Base-by-base conservation (phyloP, 1,140 invertebrate species). In the Drosophila eugracilis region DNA sequence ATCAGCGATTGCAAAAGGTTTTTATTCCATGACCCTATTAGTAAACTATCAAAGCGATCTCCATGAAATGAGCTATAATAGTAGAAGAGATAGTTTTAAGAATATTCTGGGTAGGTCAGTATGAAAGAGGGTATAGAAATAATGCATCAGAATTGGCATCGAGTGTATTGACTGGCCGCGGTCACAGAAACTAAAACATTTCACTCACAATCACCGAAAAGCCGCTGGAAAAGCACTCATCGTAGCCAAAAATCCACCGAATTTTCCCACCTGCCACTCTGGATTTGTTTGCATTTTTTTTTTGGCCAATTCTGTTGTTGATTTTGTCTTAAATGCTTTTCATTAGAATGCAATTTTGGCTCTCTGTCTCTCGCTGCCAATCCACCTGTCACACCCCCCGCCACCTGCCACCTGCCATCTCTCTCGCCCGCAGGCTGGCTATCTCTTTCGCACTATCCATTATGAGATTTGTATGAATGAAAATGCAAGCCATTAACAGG, bases 241-340 rank as follows among this genome's bases (percentile, higher is more conserved):
- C 6, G 7, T 0, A 12, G 14, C 10, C 26, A 5, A 34, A 30
- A 32, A 50, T 15, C 10, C n/a, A 10, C 24, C 7, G 14, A 47
- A 28, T 10, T 17, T 15, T 28, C 14, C 15, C 36, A 19, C 14
- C 52, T 41, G 41, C n/a, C 42, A 42, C 52, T 47, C 22, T 26
- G 12, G 5, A 30, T 39, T 53, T 62, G 57, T 54, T 53, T 55
- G 26, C 45, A 30, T 28, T 44, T 42, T n/a, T n/a, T 28, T 44
- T 54, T 78, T 52, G 32, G 30, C 26, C 34, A 66, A 66, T 65
- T 65, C 59, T 19, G 17, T 66, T 80, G 78, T 83, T 83, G 69
- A 83, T 78, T 83, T 74, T 73, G 73, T 63, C 78, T 78, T 83
- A 73, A 81, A 74, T 42, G 60, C 22, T 83, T 58, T 67, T 75